A percentile compares a stretch with the other conserved stretches of the same genome.
Conservation (phyloP, 1,140 invertebrate species). For the Pogonomyrmex barbatus region DNA sequence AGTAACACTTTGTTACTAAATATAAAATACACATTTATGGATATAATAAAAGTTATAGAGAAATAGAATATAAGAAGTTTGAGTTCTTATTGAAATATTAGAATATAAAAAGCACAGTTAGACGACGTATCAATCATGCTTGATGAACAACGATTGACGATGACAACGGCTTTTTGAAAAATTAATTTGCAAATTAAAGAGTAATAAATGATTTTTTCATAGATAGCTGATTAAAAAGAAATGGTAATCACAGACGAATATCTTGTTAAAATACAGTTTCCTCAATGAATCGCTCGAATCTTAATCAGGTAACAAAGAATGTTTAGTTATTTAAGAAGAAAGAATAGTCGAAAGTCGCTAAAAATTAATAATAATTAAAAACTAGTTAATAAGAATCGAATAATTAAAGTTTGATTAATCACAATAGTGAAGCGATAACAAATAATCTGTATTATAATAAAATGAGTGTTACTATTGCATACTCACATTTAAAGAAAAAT, state of each 20-base stretch:
- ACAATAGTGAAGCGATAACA: constrained; percentile 9
- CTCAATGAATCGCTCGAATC: neutral
- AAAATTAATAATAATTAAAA: constrained; percentile 13
- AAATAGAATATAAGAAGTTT: neutral
- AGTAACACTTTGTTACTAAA: neutral
- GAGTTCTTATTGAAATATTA: too few relatives aligned
- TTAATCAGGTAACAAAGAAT: constrained; percentile 3
- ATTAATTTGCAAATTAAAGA: constrained; percentile 29
- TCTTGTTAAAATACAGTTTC: neutral
- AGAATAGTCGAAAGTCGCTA: neutral
- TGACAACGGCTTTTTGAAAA: neutral
- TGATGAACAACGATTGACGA: neutral
- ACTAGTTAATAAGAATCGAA: constrained; percentile 4
- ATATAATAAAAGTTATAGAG: neutral
- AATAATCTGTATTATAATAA: constrained; percentile 2
- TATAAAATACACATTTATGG: neutral
- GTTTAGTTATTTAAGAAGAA: constrained; percentile 19
- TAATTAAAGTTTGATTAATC: constrained; percentile 34
- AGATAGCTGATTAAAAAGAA: neutral
- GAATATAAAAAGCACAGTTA: constrained; percentile 5
- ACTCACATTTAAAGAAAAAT: neutral
- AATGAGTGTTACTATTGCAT: constrained; percentile 2
- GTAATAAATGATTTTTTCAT: neutral
- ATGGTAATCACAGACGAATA: neutral
- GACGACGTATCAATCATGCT: constrained; percentile 1